phyloP scores from a whole-genome alignment of 2,797 vertebrate species.

The Potorous gilbertii region DNA sequence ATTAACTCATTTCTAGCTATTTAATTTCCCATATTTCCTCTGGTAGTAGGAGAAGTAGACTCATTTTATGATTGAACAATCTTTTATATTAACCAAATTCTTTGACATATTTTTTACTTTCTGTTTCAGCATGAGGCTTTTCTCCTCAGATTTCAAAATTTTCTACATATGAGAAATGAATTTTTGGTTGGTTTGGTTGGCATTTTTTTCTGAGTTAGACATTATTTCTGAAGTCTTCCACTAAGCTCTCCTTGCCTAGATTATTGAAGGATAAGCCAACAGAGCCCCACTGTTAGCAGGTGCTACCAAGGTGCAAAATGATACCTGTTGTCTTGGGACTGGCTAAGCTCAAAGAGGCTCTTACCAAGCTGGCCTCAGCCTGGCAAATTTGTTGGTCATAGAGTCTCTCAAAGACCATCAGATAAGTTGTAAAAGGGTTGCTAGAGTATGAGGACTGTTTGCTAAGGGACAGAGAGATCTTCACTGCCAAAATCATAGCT shows the following conservation, averaged over 20 bases:
- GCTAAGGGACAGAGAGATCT: neutral
- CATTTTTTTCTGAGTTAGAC: neutral
- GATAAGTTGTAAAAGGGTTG: neutral
- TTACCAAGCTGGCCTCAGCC: neutral
- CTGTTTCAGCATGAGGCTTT: neutral
- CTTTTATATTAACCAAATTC: neutral
- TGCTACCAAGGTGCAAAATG: neutral
- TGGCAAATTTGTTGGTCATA: neutral
- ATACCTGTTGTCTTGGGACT: neutral
- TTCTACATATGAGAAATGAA: neutral
- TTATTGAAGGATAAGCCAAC: neutral
- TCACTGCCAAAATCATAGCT: neutral
- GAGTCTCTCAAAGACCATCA: neutral
- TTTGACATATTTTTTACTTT: neutral
- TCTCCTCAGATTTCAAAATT: constrained; percentile 41
- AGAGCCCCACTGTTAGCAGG: neutral
- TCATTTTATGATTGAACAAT: constrained; percentile 7
- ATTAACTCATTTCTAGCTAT: neutral
- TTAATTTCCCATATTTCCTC: constrained; percentile 20
- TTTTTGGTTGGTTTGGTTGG: neutral
- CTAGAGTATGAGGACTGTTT: neutral
- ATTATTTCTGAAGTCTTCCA: neutral
- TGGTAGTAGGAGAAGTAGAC: neutral
- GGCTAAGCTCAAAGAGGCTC: neutral
- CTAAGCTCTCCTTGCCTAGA: neutral